Base-by-base conservation (phyloP, 2,797 vertebrate genomes). In the Psittacula echo region DNA sequence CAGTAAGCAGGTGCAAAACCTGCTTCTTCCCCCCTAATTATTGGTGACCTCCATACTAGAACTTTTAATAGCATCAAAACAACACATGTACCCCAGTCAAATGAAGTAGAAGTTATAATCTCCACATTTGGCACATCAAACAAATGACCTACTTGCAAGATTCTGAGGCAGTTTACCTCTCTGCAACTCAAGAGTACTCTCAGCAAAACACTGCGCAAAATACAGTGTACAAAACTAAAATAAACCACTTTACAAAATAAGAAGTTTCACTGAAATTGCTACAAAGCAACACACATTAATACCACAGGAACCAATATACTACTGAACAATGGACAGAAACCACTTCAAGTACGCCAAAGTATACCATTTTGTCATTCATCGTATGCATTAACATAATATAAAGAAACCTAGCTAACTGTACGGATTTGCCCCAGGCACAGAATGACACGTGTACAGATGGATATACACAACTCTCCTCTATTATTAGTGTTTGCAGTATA, bases 101-200 rank as follows among this genome's bases (percentile, higher is more conserved):
- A 81, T 51, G n/a, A 94, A 88, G 34, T 8, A 83, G 13, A 88
- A 94, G 37, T 64, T 85, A 73, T 21, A 75, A 92, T 65, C 51
- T 93, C 70, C 62, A 22, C 62, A 50, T 90, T 61, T 70, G 53
- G 42, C 41, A 61, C 7, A 10, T 72, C 50, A 93, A 73, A 94
- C 24, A 91, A 78, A 79, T 27, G 1, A 82, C 29, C 47, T 51
- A 32, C 68, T 62, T 84, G 7, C 19, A 84, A 94, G 64, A 92
- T 62, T 68, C 53, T 93, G 11, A 56, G 42, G 53, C 50, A 89
- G 50, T 65, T 93, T 86, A 87, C 42, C 60, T 72, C 50, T 30
- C 67, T 85, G 30, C 29, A 87, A 53, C 47, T 75, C 39, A 64
- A 85, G 41, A 58, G 48, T 72, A 53, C 29, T 93, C 51, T 90